Base-by-base conservation (phyloP, 2,888 invertebrate genomes). In the Fissipunctia ypsillon region DNA sequence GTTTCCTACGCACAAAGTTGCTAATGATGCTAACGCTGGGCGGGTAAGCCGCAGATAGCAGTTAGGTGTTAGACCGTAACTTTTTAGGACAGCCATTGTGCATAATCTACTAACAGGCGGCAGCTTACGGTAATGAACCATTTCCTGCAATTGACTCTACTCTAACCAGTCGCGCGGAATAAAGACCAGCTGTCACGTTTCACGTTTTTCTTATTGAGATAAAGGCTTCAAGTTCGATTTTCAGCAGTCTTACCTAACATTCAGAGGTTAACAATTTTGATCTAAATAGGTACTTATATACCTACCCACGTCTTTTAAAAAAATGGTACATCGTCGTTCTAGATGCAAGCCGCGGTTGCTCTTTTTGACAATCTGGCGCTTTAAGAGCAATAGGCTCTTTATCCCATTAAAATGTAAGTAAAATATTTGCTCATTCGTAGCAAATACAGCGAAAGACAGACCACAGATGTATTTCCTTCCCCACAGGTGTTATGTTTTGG, bases 401-500 rank as follows among this genome's bases (percentile, higher is more conserved):
- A 69, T 64, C 48, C 38, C 25, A 59, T 43, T 10, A 64, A 66
- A 71, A 73, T 57, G n/a, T 66, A 60, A 78, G n/a, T 66, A 60
- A 78, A 82, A 69, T 12, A 54, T 65, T 71, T 45, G 41, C 65
- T 45, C 65, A 69, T 69, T 69, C 54, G 65, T 45, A 66, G 69
- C 31, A 72, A 77, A 75, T 61, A 57, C 52, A 57, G 41, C 54
- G 45, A 72, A 83, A 76, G 75, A 84, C 77, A 72, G 61, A 83
- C 80, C 83, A 70, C 68, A 78, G 79, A 79, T 84, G 84, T 81
- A 83, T 84, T 87, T 78, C 78, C 81, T 84, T 74, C 64, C 70
- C 63, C 66, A 74, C 88, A 88, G 86, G 87, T 87, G 88, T 84
- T 78, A 76, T 78, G 65, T 79, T 80, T 80, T 90, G 90, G 89